phyloP scores from a whole-genome alignment of 1,140 invertebrate species.

The Drosophila prosaltans region DNA sequence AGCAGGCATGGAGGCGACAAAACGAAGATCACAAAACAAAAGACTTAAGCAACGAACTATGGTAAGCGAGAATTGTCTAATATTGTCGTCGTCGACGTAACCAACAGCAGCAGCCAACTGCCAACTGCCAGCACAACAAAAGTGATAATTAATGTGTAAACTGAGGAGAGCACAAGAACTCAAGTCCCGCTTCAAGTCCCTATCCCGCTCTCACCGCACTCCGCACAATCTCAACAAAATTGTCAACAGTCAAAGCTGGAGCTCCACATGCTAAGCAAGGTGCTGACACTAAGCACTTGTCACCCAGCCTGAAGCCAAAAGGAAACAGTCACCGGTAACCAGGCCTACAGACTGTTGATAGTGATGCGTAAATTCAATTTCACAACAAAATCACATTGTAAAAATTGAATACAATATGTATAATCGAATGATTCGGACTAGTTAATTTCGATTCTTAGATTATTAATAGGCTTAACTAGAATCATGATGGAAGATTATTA shows the following conservation, averaged over 20 bases:
- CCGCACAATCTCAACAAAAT: conserved; percentile 48
- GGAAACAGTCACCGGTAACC: conserved; percentile 28
- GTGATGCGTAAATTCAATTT: conserved; percentile 24
- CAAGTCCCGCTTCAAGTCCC: background rate
- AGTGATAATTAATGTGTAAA: conserved; percentile 81
- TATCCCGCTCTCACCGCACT: conserved; percentile 9
- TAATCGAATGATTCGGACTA: no score
- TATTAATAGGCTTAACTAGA: no score
- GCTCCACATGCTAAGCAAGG: conserved; percentile 74
- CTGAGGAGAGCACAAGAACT: conserved; percentile 35
- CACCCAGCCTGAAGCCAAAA: conserved; percentile 57
- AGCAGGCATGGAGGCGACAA: background rate
- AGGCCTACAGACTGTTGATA: conserved; percentile 17
- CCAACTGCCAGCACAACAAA: conserved; percentile 60
- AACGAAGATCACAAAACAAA: conserved; percentile 49
- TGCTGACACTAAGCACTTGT: conserved; percentile 81
- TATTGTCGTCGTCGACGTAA: conserved; percentile 36
- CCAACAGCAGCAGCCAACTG: background rate
- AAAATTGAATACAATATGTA: no score
- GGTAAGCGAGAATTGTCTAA: conserved; percentile 58
- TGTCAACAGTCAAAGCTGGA: conserved; percentile 54
- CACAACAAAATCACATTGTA: no score
- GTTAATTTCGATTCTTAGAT: no score
- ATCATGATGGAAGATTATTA: no score
- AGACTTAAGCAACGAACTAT: conserved; percentile 70